Percentiles rank a stretch among this genome's conserved stretches.
Conservation (phyloP, 1,140 invertebrate species). For the Dendrolimus punctatus region DNA sequence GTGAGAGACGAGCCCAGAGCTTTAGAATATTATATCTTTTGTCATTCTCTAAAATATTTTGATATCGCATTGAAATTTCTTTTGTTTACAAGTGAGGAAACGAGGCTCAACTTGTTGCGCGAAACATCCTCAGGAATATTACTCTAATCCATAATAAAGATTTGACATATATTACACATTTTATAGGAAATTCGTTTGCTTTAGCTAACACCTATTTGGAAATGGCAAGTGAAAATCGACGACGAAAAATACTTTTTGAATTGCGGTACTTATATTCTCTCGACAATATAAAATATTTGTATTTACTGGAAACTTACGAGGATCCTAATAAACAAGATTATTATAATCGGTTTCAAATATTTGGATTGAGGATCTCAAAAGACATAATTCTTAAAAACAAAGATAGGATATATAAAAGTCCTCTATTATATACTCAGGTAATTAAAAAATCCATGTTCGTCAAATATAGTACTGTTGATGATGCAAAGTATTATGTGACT, state of each 20-base stretch:
- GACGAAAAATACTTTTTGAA: not conserved
- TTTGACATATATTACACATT: conserved; percentile 5
- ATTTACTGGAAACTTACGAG: conserved; percentile 21
- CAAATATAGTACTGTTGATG: conserved; percentile 27
- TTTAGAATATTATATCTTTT: conserved; percentile 21
- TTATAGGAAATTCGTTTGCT: conserved; percentile 22
- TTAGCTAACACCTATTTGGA: conserved; percentile 15
- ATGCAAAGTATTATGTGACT: conserved; percentile 31
- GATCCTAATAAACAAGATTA: conserved; percentile 4
- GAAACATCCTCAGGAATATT: no score
- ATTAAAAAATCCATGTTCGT: conserved; percentile 23
- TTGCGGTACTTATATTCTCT: conserved; percentile 22
- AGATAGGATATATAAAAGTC: conserved; percentile 24
- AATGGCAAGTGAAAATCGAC: not conserved
- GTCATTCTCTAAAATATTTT: conserved; percentile 11
- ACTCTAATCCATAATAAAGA: no score
- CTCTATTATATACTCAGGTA: conserved; percentile 26
- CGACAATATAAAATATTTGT: conserved; percentile 18
- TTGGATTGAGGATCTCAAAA: conserved; percentile 34
- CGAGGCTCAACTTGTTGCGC: no score
- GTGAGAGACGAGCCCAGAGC: conserved; percentile 18
- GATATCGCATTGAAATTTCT: conserved; percentile 24
- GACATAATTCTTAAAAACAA: conserved; percentile 42
- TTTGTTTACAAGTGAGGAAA: conserved; percentile 10
- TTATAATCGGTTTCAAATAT: not conserved